phyloP scores from a whole-genome alignment of 2,113 vertebrate species.

The Blennius ocellaris region DNA sequence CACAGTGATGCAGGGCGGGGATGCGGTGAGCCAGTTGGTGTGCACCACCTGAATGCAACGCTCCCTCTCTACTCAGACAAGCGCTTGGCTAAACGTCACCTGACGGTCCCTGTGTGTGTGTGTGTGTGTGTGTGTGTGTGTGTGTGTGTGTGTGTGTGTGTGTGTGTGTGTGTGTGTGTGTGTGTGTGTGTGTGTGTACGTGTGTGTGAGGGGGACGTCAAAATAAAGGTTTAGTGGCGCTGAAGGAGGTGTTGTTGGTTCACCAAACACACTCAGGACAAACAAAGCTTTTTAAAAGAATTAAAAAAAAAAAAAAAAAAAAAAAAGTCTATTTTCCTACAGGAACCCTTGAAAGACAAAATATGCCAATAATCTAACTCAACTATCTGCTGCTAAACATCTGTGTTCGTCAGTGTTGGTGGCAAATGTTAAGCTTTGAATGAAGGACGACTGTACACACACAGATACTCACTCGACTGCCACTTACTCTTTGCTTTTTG shows the following conservation, averaged over 20 bases:
- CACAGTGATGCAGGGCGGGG: conserved; percentile 46
- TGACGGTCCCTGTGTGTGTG: conserved; percentile 12
- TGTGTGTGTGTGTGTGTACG: too few species aligned
- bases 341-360: conserved; percentile 64
- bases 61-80: conserved; percentile 56
- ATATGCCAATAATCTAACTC: conserved; percentile 73
- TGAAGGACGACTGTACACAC: conserved; percentile 69
- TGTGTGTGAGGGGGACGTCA: conserved; percentile 26
- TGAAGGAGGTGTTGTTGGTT: conserved; percentile 54
- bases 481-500: conserved; percentile 70
- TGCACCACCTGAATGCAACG: conserved; percentile 49
- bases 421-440: conserved; percentile 78
- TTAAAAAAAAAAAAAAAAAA: conserved; percentile 38
- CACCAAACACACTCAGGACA: conserved; percentile 82
- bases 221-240: conserved; percentile 23
- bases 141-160: too few species aligned
- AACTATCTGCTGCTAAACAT: conserved; percentile 81
- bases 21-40: conserved; percentile 61
- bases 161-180: too few species aligned
- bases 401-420: conserved; percentile 77
- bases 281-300: conserved; percentile 72
- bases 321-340: conserved; percentile 81
- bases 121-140: too few species aligned
- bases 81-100: conserved; percentile 46
- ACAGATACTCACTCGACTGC: conserved; percentile 81